Evolutionary conservation across 2,888 invertebrate genomes (phyloP).

Genomic region (Hydroisotoma schaefferi): DNA sequence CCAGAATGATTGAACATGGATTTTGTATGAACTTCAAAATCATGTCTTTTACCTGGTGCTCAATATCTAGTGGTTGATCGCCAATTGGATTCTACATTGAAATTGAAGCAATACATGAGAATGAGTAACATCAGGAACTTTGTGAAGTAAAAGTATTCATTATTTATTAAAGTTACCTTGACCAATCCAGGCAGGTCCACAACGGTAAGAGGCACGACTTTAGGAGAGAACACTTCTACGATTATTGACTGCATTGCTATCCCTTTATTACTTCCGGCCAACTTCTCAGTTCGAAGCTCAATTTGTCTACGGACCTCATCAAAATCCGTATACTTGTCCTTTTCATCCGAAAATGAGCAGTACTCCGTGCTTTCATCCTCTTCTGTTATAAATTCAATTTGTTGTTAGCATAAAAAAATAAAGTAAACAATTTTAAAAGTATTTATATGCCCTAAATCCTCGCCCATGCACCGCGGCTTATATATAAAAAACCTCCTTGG

Average conservation of each 20-base stretch:
- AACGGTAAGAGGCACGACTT: slow-evolving; percentile 84
- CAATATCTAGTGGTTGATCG: slow-evolving; percentile 98
- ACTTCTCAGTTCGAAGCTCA: slow-evolving; percentile 85
- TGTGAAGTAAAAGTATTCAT: too few species aligned
- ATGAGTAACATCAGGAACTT: too few species aligned
- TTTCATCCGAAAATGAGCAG: not conserved
- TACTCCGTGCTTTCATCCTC: slow-evolving; percentile 54
- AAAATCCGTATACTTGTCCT: slow-evolving; percentile 77
- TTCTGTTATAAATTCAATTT: too few species aligned
- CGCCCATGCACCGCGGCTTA: too few species aligned
- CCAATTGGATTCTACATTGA: slow-evolving; percentile 73
- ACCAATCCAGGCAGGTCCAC: slow-evolving; percentile 98
- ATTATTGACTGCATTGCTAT: slow-evolving; percentile 93
- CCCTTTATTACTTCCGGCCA: slow-evolving; percentile 93
- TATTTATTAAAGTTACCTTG: slow-evolving; percentile 57
- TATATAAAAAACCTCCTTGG: too few species aligned
- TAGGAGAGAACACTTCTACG: slow-evolving; percentile 88
- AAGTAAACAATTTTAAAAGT: too few species aligned
- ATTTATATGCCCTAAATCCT: too few species aligned
- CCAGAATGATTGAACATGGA: slow-evolving; percentile 95
- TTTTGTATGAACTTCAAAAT: slow-evolving; percentile 86
- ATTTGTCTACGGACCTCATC: slow-evolving; percentile 87
- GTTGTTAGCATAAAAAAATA: too few species aligned
- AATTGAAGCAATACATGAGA: too few species aligned
- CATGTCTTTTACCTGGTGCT: slow-evolving; percentile 83